Evolutionary conservation across 2,797 vertebrate genomes (phyloP), one percentile per base, ranked within the genome.

Genomic region (Gymnoscopelus braueri): DNA sequence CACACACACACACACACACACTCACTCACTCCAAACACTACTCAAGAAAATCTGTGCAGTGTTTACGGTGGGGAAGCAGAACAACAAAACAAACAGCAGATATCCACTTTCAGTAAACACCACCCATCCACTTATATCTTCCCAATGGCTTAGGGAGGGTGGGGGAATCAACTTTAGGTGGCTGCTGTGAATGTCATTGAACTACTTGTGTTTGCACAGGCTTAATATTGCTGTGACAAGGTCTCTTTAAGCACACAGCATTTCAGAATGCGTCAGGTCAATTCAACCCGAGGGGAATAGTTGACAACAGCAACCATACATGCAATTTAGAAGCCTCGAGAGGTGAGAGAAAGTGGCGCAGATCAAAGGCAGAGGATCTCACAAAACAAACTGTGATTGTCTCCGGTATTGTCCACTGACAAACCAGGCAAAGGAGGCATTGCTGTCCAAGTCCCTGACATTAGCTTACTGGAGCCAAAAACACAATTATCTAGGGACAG

Each of bases 71-170:
- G 81, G 87, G 74, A 91, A 87, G 85, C 84, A 91, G 84, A 91
- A 91, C 87, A 93, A 92, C 90, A 91, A 88, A 92, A 91, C 89
- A 92, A 93, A 91, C 87, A 92, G 83, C 85, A 81, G 82, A 88
- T 90, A 91, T 87, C 89, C 88, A 84, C 87, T 89, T 88, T 85
- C 87, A 85, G 87, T 91, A 90, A 91, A 93, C 91, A 90, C 79
- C 87, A 74, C 71, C 83, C 79, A 84, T 57, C 80, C 89, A 86
- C 86, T 92, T 88, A 85, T 79, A 84, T 90, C 91, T 87, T 90
- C 76, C 77, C 80, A 67, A 79, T 87, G 81, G 87, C 90, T 91
- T 87, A 84, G 84, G 88, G 87, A 87, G 88, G 88, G 84, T 60
- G 81, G 82, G 62, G 79, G 84, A 88, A 87, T 87, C 87, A 88